A percentile compares a stretch with the other conserved stretches of the same genome.
Conservation (phyloP, 2,797 vertebrate species). For the Mycteria americana region DNA sequence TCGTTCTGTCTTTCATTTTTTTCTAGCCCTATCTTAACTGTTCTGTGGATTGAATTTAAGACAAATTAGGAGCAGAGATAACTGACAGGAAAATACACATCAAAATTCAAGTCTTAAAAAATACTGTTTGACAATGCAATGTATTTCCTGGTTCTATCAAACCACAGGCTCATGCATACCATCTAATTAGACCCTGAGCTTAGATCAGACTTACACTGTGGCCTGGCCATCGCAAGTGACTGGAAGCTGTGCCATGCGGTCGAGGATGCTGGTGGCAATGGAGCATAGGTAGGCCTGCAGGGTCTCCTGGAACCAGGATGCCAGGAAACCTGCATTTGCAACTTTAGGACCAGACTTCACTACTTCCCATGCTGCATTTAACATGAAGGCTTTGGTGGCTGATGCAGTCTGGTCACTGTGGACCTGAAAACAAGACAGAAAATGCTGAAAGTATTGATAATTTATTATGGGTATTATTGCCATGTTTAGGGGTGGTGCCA, state of each 20-base stretch:
- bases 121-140: background rate
- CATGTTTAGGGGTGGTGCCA: background rate
- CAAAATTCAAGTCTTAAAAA: background rate
- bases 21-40: background rate
- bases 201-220: slow-evolving; percentile 4
- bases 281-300: background rate
- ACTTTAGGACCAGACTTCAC: background rate
- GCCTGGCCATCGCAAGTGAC: slow-evolving; percentile 32
- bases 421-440: background rate
- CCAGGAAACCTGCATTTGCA: background rate
- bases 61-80: background rate
- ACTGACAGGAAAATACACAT: background rate
- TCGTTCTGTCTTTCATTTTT: background rate
- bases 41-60: background rate
- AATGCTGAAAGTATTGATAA: background rate
- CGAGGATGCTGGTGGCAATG: background rate
- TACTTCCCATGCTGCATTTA: slow-evolving; percentile 7
- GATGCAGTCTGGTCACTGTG: background rate
- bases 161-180: too few relatives aligned
- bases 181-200: background rate
- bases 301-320: slow-evolving; percentile 31
- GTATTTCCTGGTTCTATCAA: background rate
- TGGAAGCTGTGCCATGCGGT: slow-evolving; percentile 29
- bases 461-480: background rate
- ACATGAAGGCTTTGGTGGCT: background rate